Base-by-base conservation (phyloP, 2,888 invertebrate genomes). In the Coremacera marginata region DNA sequence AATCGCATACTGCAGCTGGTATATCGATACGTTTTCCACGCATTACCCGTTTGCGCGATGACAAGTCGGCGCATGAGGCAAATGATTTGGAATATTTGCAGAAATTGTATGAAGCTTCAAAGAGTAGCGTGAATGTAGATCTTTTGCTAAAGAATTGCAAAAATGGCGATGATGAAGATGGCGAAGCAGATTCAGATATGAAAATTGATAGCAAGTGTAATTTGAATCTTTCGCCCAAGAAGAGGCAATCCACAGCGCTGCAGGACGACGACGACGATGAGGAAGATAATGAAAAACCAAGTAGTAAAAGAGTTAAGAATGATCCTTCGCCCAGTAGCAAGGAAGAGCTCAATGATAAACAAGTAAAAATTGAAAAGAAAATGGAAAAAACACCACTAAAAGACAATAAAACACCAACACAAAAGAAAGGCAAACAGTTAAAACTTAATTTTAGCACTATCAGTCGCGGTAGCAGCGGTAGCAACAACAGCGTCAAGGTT, bases 21-120 rank as follows among this genome's bases (percentile, higher is more conserved):
- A 97, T 98, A 84, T 98, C 98, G 3, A 96, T 98, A 65, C 91
- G 98, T 74, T 98, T 98, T 90, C 98, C 98, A 0, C 92, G 98
- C 82, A 95, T 98, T 0, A 94, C 95, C 0, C 92, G 92, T 82
- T 93, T 97, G 80, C 91, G 98, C 75, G 90, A 92, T 74, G 98
- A 98, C 87, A 98, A 98, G 89, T 90, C 92, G 78, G 96, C 96
- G 93, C 89, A 94, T 82, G 92, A 94, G 0, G 97, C 98, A 0
- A 98, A 97, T 0, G 93, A 92, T 84, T 90, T 98, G 72, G 90
- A 92, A 27, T 95, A 96, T 88, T 89, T 97, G 0, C 92, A 92
- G 85, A 90, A 91, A 31, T 88, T 96, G 2, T 95, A 92, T 86
- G 91, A 92, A 79, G 93, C 92, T 19, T 95, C 95, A 0, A 94